Evolutionary conservation across 2,888 invertebrate species (phyloP).

Genomic region (Lamellibrachia columna): DNA sequence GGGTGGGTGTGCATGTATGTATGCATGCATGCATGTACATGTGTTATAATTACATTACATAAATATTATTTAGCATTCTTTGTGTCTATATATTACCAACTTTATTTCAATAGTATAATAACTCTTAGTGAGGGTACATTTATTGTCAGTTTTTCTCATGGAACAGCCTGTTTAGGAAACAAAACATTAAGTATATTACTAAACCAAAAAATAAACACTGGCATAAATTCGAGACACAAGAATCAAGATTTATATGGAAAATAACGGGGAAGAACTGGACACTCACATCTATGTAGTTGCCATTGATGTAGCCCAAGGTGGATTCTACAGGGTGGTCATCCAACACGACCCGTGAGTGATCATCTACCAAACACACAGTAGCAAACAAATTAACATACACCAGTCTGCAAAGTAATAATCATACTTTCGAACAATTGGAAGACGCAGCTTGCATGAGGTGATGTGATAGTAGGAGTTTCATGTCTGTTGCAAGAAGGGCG

Average conservation of each 20-base stretch:
- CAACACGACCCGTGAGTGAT: constrained; percentile 44
- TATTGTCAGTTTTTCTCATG: neutral
- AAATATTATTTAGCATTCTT: neutral
- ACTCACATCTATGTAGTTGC: constrained; percentile 44
- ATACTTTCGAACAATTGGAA: neutral
- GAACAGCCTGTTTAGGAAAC: neutral
- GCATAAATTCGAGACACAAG: neutral
- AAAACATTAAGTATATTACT: neutral
- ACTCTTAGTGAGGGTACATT: neutral
- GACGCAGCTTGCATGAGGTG: no score
- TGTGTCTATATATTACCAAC: neutral
- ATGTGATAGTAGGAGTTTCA: no score
- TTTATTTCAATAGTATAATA: neutral
- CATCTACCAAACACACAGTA: constrained; percentile 36
- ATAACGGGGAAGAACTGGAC: neutral
- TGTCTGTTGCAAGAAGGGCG: no score
- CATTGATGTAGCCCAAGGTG: constrained; percentile 45
- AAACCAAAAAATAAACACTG: neutral
- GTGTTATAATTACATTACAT: neutral
- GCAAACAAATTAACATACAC: no score
- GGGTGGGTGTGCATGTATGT: neutral
- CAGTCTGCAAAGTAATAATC: neutral
- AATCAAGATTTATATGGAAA: neutral
- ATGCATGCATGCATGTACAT: neutral
- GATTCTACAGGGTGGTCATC: constrained; percentile 38